Percentiles rank a stretch among this genome's conserved stretches.
phyloP scores from a whole-genome alignment of 2,113 vertebrate species.

The Gambusia holbrooki region DNA sequence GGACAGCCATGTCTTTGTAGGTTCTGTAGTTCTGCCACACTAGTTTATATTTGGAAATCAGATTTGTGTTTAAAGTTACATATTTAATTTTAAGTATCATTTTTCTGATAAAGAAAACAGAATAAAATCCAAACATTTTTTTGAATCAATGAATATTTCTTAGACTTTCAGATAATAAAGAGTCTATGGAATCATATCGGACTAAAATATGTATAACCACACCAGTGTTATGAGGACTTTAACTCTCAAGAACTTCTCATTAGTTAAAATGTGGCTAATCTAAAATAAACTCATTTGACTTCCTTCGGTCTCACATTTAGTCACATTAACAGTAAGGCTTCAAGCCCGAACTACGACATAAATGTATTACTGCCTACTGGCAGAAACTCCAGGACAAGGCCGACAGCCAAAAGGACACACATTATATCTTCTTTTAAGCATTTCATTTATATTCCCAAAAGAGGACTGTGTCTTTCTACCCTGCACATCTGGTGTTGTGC shows the following conservation, averaged over 20 bases:
- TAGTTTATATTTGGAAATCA: too few relatives aligned
- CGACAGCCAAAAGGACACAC: slow-evolving; percentile 34
- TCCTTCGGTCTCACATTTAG: background rate
- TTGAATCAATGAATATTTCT: too few relatives aligned
- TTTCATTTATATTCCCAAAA: slow-evolving; percentile 60
- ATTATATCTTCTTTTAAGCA: slow-evolving; percentile 30
- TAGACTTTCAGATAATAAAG: too few relatives aligned
- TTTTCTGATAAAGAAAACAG: too few relatives aligned
- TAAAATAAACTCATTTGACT: background rate
- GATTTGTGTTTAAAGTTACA: too few relatives aligned
- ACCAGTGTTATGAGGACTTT: background rate
- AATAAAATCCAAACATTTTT: too few relatives aligned
- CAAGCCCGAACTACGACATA: slow-evolving; percentile 23
- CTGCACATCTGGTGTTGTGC: slow-evolving; percentile 34
- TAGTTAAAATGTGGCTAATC: background rate
- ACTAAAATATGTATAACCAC: background rate
- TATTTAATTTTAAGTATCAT: too few relatives aligned
- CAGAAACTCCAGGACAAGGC: slow-evolving; percentile 21
- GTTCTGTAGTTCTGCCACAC: too few relatives aligned
- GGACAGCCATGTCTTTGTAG: too few relatives aligned
- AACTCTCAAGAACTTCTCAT: background rate
- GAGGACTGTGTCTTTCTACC: slow-evolving; percentile 21
- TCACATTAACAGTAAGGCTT: slow-evolving; percentile 20
- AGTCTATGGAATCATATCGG: too few relatives aligned
- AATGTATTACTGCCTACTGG: slow-evolving; percentile 23